Conservation (phyloP, 2,797 vertebrate species). For the Muraenolepis orangiensis region DNA sequence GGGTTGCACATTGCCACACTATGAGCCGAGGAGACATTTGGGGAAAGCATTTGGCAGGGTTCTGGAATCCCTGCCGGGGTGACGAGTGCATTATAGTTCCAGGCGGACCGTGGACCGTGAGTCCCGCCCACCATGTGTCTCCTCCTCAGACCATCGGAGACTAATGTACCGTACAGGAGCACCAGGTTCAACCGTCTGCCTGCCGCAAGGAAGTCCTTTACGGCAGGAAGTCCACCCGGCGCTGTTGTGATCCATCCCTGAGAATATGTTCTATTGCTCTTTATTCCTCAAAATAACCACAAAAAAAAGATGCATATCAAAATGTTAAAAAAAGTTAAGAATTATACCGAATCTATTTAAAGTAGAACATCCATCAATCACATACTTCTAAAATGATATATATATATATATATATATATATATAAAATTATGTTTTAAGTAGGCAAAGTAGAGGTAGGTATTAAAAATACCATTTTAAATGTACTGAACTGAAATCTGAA, state of each 20-base stretch:
- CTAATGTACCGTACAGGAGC: conserved; percentile 20
- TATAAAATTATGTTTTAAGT: too few relatives aligned
- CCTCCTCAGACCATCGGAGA: conserved; percentile 21
- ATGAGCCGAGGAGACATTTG: conserved; percentile 35
- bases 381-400: too few relatives aligned
- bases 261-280: background rate
- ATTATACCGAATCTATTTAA: too few relatives aligned
- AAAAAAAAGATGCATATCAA: background rate
- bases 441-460: background rate
- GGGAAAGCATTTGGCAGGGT: conserved; percentile 42
- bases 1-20: background rate
- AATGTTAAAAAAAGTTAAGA: background rate
- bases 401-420: too few relatives aligned
- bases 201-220: background rate
- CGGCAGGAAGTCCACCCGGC: background rate
- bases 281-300: too few relatives aligned
- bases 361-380: too few relatives aligned
- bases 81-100: conserved; percentile 46
- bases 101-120: conserved; percentile 21
- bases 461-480: background rate
- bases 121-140: conserved; percentile 19
- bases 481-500: background rate
- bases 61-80: conserved; percentile 41
- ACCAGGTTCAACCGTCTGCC: conserved; percentile 18
- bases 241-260: background rate